phyloP scores from a whole-genome alignment of 2,113 vertebrate species.

The Zosterops borbonicus region DNA sequence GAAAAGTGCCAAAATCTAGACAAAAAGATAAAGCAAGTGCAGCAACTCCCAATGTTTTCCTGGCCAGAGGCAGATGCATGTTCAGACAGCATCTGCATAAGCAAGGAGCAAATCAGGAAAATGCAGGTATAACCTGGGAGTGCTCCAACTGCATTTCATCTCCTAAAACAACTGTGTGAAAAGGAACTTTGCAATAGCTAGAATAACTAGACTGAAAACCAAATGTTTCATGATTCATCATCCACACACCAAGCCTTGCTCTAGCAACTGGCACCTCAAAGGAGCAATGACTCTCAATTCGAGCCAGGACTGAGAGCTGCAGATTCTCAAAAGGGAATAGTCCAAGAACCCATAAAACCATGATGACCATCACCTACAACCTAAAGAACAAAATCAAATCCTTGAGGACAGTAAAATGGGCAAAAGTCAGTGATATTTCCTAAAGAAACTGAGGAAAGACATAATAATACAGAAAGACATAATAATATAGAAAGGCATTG shows the following conservation, averaged over 20 bases:
- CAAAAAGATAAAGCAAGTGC: neutral
- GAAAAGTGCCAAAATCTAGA: neutral
- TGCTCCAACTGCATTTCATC: neutral
- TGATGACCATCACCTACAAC: neutral
- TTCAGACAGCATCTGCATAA: neutral
- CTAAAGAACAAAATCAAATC: neutral
- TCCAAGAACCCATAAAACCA: neutral
- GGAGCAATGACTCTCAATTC: neutral
- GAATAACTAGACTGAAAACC: neutral
- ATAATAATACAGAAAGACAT: neutral
- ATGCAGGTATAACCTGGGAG: neutral
- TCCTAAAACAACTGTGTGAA: neutral
- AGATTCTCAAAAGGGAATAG: neutral
- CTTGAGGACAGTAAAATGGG: neutral
- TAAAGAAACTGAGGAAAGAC: neutral
- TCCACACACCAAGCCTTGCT: neutral
- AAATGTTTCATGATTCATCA: neutral
- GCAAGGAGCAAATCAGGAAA: neutral
- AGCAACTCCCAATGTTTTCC: neutral
- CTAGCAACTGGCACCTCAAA: neutral
- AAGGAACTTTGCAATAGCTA: neutral
- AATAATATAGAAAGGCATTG: neutral
- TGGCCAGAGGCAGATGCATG: neutral
- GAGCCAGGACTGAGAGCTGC: neutral
- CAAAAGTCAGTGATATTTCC: neutral